These are phyloP conservation scores for Diglossa brunneiventris DNA, from an alignment of 2,113 vertebrate genomes.

Conservation along the genomic window DNA sequence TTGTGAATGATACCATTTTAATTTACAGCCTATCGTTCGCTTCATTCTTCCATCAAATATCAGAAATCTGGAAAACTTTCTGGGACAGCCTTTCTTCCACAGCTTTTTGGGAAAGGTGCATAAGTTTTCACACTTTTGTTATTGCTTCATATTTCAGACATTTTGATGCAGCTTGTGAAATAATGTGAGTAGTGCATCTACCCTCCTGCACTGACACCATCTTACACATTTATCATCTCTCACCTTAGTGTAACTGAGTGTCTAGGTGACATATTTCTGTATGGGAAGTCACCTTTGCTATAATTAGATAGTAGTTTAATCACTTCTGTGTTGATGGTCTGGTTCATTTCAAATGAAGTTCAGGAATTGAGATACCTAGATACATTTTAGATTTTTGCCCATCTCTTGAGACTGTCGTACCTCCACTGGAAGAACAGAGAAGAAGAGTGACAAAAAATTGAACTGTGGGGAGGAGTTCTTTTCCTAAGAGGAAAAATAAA, in stretches of 20 bases:
- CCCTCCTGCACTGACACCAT: background rate
- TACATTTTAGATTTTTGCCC: background rate
- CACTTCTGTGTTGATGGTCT: background rate
- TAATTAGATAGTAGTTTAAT: background rate
- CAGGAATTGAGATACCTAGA: background rate
- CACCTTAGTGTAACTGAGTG: background rate
- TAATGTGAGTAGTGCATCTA: background rate
- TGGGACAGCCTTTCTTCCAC: background rate
- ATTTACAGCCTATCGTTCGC: background rate
- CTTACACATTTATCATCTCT: background rate
- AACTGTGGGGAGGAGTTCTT: background rate
- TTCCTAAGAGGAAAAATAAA: background rate
- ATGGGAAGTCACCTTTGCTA: background rate
- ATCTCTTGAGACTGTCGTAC: background rate
- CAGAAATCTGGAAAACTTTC: background rate
- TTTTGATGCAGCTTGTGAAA: background rate
- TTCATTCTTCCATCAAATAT: background rate
- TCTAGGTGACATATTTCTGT: background rate
- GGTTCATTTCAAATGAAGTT: background rate
- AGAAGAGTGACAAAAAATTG: background rate
- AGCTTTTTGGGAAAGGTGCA: background rate
- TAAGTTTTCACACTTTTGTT: background rate
- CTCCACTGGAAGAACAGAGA: background rate
- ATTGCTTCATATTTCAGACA: background rate
- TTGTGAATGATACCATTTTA: background rate